These are phyloP conservation scores for Tetranychus urticae DNA, from an alignment of 1,140 invertebrate genomes.

Conservation along the genomic window DNA sequence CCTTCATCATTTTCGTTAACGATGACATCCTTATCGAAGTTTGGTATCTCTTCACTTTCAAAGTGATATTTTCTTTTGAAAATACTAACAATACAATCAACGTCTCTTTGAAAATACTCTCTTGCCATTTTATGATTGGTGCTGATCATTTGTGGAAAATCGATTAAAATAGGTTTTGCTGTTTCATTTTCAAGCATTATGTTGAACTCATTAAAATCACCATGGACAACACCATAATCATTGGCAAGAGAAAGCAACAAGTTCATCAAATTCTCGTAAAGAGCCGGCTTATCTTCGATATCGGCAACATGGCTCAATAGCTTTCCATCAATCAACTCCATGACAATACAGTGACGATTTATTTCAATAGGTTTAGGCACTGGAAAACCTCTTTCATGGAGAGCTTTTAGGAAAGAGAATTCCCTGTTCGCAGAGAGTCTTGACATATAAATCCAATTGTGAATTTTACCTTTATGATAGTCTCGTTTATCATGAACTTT, in stretches of 20 bases:
- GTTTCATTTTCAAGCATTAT: constrained; percentile 39
- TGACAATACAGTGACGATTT: constrained; percentile 86
- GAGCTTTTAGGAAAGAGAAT: constrained; percentile 83
- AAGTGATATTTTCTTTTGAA: constrained; percentile 74
- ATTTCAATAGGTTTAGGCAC: constrained; percentile 84
- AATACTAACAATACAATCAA: constrained; percentile 70
- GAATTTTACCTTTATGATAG: constrained; percentile 46
- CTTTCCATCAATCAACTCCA: constrained; percentile 53
- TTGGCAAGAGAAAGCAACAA: constrained; percentile 71
- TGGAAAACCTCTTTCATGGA: constrained; percentile 70
- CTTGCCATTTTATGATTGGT: constrained; percentile 44
- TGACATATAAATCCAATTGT: constrained; percentile 95
- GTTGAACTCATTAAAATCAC: constrained; percentile 99
- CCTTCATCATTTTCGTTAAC: neutral
- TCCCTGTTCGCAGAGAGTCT: constrained; percentile 88
- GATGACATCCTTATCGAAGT: constrained; percentile 21
- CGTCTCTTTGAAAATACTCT: constrained; percentile 90
- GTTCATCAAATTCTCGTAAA: constrained; percentile 90
- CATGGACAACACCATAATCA: constrained; percentile 77
- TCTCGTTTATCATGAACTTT: constrained; percentile 89
- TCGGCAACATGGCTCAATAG: constrained; percentile 17
- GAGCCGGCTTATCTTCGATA: constrained; percentile 18
- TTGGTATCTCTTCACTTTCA: constrained; percentile 66
- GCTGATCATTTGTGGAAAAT: constrained; percentile 98
- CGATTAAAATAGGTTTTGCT: constrained; percentile 62